Evolutionary conservation across 2,888 invertebrate species (phyloP).

Genomic region (Amblyjoppa proteus): DNA sequence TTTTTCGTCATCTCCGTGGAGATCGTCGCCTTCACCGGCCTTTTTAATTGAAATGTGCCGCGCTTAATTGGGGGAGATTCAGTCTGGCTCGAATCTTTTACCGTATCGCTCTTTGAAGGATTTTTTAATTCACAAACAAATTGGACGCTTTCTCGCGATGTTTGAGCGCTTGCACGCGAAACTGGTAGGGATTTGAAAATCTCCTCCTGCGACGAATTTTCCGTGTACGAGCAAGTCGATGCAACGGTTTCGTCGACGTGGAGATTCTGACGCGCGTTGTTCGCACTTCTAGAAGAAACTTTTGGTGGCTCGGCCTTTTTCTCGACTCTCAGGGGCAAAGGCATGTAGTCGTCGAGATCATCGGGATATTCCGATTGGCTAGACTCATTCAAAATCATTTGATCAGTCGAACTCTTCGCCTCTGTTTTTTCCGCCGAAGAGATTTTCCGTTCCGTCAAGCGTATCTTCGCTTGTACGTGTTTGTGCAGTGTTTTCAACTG

Average conservation of each 20-base stretch:
- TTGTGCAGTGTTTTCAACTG: slow-evolving; percentile 87
- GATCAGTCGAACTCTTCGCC: slow-evolving; percentile 49
- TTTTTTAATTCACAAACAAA: not conserved
- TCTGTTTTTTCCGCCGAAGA: slow-evolving; percentile 36
- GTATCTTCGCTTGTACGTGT: slow-evolving; percentile 87
- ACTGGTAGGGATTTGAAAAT: not conserved
- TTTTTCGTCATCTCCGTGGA: slow-evolving; percentile 73
- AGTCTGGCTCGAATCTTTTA: slow-evolving; percentile 29
- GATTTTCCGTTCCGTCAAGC: slow-evolving; percentile 82
- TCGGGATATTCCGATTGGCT: slow-evolving; percentile 59
- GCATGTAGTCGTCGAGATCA: slow-evolving; percentile 56
- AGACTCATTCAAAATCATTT: slow-evolving; percentile 51
- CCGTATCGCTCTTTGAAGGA: slow-evolving; percentile 2
- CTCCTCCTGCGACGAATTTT: slow-evolving; percentile 43
- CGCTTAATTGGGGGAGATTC: slow-evolving; percentile 69
- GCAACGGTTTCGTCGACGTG: not conserved
- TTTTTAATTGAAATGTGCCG: slow-evolving; percentile 79
- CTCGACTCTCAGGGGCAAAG: slow-evolving; percentile 26
- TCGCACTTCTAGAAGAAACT: not conserved
- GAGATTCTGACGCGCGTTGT: not conserved
- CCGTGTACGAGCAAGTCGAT: slow-evolving; percentile 29
- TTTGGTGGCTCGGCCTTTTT: slow-evolving; percentile 16
- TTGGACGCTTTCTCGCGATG: slow-evolving; percentile 10
- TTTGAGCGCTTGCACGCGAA: not conserved
- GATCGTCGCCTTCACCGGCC: slow-evolving; percentile 79